These are phyloP conservation scores for Octopus bimaculoides DNA, from an alignment of 1,140 invertebrate species.

Conservation along the genomic window DNA sequence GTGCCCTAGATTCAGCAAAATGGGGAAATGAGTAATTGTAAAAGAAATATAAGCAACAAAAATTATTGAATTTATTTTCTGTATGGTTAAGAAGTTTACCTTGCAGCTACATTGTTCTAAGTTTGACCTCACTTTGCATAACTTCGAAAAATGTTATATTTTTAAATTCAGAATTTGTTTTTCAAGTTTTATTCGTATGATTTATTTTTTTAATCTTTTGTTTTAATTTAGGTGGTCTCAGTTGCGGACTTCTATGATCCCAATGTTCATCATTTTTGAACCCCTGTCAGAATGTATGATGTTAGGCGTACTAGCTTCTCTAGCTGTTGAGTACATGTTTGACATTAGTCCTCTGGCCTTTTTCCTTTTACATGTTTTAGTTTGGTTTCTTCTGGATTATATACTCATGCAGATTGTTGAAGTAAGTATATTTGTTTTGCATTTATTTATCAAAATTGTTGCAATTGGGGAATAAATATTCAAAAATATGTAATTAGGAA, in stretches of 20 bases:
- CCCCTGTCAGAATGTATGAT: conserved; percentile 91
- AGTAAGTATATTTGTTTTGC: conserved; percentile 57
- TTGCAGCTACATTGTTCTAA: no score
- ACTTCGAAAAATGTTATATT: no score
- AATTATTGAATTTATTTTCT: no score
- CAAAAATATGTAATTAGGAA: no score
- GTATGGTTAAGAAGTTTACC: no score
- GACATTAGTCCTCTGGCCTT: conserved; percentile 85
- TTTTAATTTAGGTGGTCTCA: conserved; percentile 80
- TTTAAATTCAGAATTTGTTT: no score
- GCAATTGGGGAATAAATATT: no score
- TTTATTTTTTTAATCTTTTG: conserved; percentile 18
- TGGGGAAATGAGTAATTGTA: no score
- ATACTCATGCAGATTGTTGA: conserved; percentile 83
- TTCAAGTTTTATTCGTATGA: not conserved
- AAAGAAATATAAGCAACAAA: no score
- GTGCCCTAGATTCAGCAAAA: no score
- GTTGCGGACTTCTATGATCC: conserved; percentile 91
- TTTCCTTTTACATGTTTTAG: conserved; percentile 86
- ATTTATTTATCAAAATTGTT: no score
- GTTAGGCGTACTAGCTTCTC: conserved; percentile 82
- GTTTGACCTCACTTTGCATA: no score
- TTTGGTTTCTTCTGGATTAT: conserved; percentile 97
- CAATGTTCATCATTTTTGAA: conserved; percentile 86
- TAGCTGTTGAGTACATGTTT: conserved; percentile 73